phyloP scores from a whole-genome alignment of 2,888 invertebrate species.

The Agapetus fuscipes region DNA sequence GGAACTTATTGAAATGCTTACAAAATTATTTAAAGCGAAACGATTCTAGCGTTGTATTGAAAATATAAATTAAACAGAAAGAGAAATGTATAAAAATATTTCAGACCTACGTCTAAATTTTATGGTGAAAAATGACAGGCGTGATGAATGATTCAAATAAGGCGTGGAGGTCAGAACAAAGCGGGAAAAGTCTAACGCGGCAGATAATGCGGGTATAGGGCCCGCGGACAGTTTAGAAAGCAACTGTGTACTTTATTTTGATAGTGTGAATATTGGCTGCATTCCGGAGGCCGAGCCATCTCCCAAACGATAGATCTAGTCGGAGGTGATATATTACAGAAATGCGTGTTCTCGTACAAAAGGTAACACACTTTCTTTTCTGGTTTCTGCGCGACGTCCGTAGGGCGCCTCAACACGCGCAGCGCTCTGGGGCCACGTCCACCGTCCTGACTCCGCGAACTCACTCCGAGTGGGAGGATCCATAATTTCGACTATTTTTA shows the following conservation, averaged over 20 bases:
- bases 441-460: background rate
- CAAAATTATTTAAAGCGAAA: too few species aligned
- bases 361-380: constrained; percentile 11
- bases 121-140: too few species aligned
- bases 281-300: constrained; percentile 4
- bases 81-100: too few species aligned
- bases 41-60: too few species aligned
- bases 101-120: too few species aligned
- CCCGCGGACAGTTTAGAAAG: background rate
- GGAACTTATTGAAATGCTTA: too few species aligned
- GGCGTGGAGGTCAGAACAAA: too few species aligned
- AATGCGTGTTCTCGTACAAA: constrained; percentile 8
- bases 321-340: constrained; percentile 9
- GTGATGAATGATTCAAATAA: too few species aligned
- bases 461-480: constrained; percentile 1
- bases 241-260: background rate
- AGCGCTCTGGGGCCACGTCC: background rate
- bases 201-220: too few species aligned
- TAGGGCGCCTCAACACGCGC: background rate
- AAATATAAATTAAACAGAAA: too few species aligned
- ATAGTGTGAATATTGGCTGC: background rate
- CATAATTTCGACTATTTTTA: background rate
- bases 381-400: constrained; percentile 4
- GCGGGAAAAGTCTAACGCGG: too few species aligned
- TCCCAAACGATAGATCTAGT: constrained; percentile 5